Base-by-base conservation (phyloP, 2,888 invertebrate genomes). In the Asteroscopus sphinx region DNA sequence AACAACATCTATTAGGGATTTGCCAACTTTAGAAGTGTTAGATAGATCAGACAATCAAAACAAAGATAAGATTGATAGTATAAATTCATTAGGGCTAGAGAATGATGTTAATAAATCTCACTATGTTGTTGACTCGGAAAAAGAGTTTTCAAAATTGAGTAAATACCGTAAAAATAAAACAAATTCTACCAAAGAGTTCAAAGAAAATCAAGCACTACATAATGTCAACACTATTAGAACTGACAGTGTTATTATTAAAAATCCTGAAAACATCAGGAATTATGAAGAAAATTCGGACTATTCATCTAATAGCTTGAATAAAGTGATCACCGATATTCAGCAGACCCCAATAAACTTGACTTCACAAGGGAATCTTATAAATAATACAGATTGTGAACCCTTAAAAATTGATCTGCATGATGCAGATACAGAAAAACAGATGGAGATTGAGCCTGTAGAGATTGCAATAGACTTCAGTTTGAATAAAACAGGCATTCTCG, bases 211-310 rank as follows among this genome's bases (percentile, higher is more conserved):
- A 41, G 37, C 55, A 58, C 51, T 61, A 28, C 44, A 65, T 26
- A 84, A 81, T 61, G 65, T 69, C 41, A 85, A 82, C 64, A 74
- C 76, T 62, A 65, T 82, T 33, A 85, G 94, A 81, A 92, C 88
- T 30, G 89, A 94, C 63, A 94, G 94, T 77, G 94, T 94, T 1
- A 94, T 94, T 28, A 93, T 93, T 59, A 92, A 93, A 85, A 94
- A 93, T 82, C 93, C 93, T 9, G 94, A 94, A 61, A 93, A 88
- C 68, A 62, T 69, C 2, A 90, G 86, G 76, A 79, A 70, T 48
- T 68, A 68, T 39, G 86, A 87, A 60, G 79, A 83, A 46, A 76
- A 58, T 57, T 52, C 63, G 1, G 74, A 64, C 25, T 60, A 59
- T 39, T 48, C 58, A 12, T 25, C 58, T 5, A 60, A 67, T 51